These are phyloP conservation scores for Neofelis nebulosa DNA, from an alignment of 2,113 vertebrate species.

Conservation along the genomic window DNA sequence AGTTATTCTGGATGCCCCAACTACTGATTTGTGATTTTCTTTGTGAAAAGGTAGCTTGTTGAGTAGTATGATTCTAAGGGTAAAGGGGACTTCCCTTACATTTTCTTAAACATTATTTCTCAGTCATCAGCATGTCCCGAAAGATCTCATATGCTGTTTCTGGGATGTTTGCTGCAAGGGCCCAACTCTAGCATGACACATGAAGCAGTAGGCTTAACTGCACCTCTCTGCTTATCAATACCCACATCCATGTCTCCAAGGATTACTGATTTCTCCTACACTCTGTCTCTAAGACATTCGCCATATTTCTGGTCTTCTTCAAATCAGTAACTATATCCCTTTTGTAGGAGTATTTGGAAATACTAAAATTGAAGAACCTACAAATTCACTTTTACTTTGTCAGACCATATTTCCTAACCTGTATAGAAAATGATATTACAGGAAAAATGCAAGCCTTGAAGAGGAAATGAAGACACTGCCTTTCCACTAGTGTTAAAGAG, in stretches of 20 bases:
- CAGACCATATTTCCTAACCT: neutral
- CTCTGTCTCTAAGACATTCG: neutral
- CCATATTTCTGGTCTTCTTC: neutral
- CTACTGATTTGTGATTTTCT: neutral
- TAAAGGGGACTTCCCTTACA: accelerated
- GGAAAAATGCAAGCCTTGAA: neutral
- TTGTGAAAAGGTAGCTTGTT: neutral
- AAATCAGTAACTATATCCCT: neutral
- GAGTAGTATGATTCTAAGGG: neutral
- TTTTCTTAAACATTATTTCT: neutral
- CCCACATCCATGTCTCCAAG: neutral
- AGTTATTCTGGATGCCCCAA: neutral
- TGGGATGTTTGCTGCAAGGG: neutral
- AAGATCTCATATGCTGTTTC: neutral
- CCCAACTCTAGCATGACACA: neutral
- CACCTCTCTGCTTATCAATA: neutral
- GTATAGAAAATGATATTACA: neutral
- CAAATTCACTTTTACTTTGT: neutral
- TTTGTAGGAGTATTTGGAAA: neutral
- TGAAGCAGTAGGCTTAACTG: neutral
- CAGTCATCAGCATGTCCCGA: neutral
- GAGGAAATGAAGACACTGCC: neutral
- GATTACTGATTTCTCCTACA: neutral
- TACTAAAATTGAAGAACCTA: neutral
- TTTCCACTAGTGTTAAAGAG: neutral